Evolutionary conservation across 2,888 invertebrate genomes (phyloP), one percentile per base, ranked within the genome.

Genomic region (Melinaea marsaeus): DNA sequence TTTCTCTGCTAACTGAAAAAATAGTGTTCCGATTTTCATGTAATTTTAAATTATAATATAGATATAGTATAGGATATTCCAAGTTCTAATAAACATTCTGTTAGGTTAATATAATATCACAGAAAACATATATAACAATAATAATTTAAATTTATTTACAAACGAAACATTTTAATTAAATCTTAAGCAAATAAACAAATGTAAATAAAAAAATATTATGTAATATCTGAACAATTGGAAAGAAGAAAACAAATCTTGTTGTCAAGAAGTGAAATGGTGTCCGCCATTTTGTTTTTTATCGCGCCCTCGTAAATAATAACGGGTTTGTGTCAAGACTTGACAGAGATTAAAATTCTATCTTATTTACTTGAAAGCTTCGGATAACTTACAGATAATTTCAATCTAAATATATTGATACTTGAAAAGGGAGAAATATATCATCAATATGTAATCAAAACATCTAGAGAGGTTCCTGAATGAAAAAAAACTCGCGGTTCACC

Each of bases 181-280:
- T 42, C 9, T 42, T 42, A 42, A 42, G 4, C 1, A 37, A 2
- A 42, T 9, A 57, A 32, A 67, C 59, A 61, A 37, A 48, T 55
- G 60, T 42, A 55, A 9, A 54, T 42, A 35, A 35, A 42, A n/a
- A 54, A 61, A 60, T 54, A 61, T 62, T 55, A 65, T 63, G 61
- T 63, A 64, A 66, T 66, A 68, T 68, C 67, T 60, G 61, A 65
- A 65, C 68, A 66, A 67, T 67, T 60, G 65, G 71, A 66, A 70
- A 74, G 74, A 72, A 75, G 75, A 71, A 81, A 86, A 84, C 82
- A 83, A 85, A 86, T 84, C 83, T 79, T 75, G 77, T 76, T 81
- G 85, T 80, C 84, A 79, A 81, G 80, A 78, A 77, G 78, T 78
- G 74, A 79, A 83, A 82, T 81, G 79, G 77, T 75, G n/a, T 62